A percentile compares a stretch with the other conserved stretches of the same genome.
phyloP scores from a whole-genome alignment of 2,113 vertebrate genomes.

The Hippocampus guttulatus region DNA sequence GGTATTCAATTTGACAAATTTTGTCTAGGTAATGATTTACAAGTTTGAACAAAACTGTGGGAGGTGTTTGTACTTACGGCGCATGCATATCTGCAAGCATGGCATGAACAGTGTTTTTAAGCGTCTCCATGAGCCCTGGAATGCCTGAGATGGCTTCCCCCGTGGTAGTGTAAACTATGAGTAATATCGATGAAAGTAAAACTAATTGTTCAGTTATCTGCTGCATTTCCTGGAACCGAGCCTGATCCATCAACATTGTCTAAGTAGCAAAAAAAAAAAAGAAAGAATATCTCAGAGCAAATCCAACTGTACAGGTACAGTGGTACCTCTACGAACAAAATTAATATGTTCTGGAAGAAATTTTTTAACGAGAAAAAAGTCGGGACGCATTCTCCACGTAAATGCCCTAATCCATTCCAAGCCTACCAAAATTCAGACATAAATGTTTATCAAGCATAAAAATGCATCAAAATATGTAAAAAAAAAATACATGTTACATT shows the following conservation, averaged over 20 bases:
- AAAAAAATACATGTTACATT: no score
- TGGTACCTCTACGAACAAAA: no score
- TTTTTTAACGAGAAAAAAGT: no score
- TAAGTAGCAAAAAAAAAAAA: slow-evolving; percentile 35
- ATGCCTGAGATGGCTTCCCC: slow-evolving; percentile 76
- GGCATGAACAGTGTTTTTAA: slow-evolving; percentile 79
- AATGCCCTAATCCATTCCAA: no score
- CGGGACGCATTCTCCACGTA: no score
- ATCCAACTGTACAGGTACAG: background rate
- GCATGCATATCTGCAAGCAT: slow-evolving; percentile 80
- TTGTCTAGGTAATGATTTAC: background rate
- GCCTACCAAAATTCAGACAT: no score
- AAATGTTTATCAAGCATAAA: no score
- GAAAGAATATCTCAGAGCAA: background rate
- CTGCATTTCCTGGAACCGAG: slow-evolving; percentile 88
- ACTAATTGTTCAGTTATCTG: slow-evolving; percentile 77
- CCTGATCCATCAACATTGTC: slow-evolving; percentile 91
- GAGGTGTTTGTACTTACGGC: slow-evolving; percentile 74
- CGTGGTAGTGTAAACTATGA: slow-evolving; percentile 82
- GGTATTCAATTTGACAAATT: background rate
- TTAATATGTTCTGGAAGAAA: no score
- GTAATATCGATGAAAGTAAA: slow-evolving; percentile 78
- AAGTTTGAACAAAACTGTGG: background rate
- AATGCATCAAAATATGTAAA: no score
- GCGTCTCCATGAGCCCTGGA: slow-evolving; percentile 78